Evolutionary conservation across 2,113 vertebrate genomes (phyloP), one percentile per base, ranked within the genome.

Genomic region (Miniopterus natalensis): DNA sequence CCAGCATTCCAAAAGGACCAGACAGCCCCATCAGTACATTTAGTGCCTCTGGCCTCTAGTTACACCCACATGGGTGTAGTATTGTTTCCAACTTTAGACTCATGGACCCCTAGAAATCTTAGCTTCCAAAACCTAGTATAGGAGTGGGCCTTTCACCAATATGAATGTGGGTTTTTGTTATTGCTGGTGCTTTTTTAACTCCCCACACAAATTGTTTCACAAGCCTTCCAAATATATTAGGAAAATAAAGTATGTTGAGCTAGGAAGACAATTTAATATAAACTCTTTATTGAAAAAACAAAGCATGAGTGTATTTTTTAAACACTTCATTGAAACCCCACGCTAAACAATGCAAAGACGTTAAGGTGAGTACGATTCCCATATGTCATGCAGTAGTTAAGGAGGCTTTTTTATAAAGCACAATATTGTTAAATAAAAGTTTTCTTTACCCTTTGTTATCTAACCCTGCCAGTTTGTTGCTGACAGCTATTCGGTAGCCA

Each of bases 141-240:
- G 5, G 10, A 55, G 14, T 94, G 9, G 17, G 20, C 6, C 23
- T 91, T 95, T 74, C 57, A 85, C 89, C 51, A 74, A 42, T 59
- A 45, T 57, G 8, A 93, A 71, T 79, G 29, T 91, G 36, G 17
- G 3, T 23, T 87, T 92, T 88, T 78, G 15, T 95, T 87, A 78
- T 84, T 93, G 14, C 42, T 2, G 0, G 10, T 70, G n/a, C 21
- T 92, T 84, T 91, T 90, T 91, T 20, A 93, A 80, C 42, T 25
- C 85, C 31, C 23, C 40, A 94, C 57, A 90, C 36, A 95, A 94
- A 80, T 89, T 92, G 7, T 71, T 91, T 96, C 80, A 88, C 3
- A 79, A 74, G 23, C 5, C 20, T 95, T 89, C 7, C 25, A 96
- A 95, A 94, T 95, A 92, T 95, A 96, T 96, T 94, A 80, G 84